Evolutionary conservation across 2,113 vertebrate species (phyloP).

Genomic region (Axis porcinus): DNA sequence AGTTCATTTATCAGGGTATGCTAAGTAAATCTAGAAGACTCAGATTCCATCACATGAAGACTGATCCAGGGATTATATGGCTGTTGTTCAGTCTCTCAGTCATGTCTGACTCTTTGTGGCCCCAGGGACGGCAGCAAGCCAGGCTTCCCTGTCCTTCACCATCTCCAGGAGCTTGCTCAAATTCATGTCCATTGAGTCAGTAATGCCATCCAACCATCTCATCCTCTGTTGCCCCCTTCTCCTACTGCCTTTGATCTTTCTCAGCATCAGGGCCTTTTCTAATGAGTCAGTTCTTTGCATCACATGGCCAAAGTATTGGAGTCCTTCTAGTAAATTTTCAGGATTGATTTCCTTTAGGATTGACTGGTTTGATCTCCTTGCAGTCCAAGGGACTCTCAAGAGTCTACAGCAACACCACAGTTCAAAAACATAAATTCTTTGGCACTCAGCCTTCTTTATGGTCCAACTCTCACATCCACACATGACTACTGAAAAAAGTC

Average conservation of each 20-base stretch:
- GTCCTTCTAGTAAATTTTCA: neutral
- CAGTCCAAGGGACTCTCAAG: neutral
- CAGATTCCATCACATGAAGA: neutral
- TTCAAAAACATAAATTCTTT: neutral
- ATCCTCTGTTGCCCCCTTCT: neutral
- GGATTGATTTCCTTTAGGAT: neutral
- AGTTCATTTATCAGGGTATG: neutral
- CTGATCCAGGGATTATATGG: neutral
- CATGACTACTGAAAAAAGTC: neutral
- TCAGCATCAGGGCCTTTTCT: neutral
- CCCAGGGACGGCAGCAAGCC: neutral
- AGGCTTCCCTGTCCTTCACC: neutral
- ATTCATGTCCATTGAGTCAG: neutral
- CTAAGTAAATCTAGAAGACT: neutral
- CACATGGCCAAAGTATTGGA: neutral
- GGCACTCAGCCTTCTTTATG: neutral
- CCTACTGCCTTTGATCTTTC: neutral
- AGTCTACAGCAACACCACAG: neutral
- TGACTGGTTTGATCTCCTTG: neutral
- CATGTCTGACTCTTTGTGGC: neutral
- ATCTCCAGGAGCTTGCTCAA: neutral
- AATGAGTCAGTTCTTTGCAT: neutral
- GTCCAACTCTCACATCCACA: neutral
- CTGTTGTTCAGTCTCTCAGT: neutral
- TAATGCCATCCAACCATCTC: neutral